Evolutionary conservation across 2,113 vertebrate species (phyloP), one percentile per base, ranked within the genome.

Genomic region (Erpornis zantholeuca): DNA sequence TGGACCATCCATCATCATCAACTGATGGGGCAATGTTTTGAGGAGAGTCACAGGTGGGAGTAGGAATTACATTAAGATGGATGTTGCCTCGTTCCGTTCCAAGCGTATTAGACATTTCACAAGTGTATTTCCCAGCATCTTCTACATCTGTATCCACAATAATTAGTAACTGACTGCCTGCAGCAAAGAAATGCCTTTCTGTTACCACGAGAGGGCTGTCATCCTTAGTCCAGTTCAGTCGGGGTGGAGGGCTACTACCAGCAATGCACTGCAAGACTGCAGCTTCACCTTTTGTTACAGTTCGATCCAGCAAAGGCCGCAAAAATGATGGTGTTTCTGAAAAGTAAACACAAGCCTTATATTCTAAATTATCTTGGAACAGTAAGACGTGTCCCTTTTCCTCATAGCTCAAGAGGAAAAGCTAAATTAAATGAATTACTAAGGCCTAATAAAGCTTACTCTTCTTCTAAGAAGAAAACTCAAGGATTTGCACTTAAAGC

Each of bases 221-320:
- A 40, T 99, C 99, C 93, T 99, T 99, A 92, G 99, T 99, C 99
- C 99, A 99, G 97, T 99, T 99, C 27, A 99, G 94, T 18, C 97
- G 98, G 1, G 99, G 99, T 4, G 98, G 97, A 47, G 99, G 99
- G 94, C 99, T 99, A 7, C 99, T 99, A 0, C 99, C 99, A 1
- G 99, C 99, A 16, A 99, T 99, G 88, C 99, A 99, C 95, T 99
- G 99, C 23, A 99, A 97, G 44, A 99, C 99, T 0, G 99, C 99
- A 0, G 99, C 99, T 96, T 99, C 99, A 3, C 99, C 99, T 95
- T 98, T 99, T 49, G 98, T 99, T 13, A 99, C 99, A 0, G 98
- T 99, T 65, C 98, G 98, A 94, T 99, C 99, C 88, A 98, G 92
- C 81, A 99, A 98, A 4, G 99, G 99, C 4, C 99, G 97, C 92